Evolutionary conservation across 2,888 invertebrate genomes (phyloP).

Genomic region (Tinea semifulvella): DNA sequence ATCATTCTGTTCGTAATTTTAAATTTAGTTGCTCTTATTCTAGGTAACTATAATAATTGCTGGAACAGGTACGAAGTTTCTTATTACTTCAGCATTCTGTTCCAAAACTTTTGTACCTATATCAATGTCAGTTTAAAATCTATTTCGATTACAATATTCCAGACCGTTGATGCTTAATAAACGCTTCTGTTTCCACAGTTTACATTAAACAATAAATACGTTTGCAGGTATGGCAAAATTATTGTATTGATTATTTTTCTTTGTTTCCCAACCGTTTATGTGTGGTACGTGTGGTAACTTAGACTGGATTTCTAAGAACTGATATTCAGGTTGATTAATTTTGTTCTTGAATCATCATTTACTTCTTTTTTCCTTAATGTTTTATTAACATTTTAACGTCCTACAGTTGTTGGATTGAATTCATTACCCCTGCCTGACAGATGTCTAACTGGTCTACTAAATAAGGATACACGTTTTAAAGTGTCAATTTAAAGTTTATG

Average conservation of each 20-base stretch:
- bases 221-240: not conserved
- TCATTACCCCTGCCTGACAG: too few relatives aligned
- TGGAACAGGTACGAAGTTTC: slow-evolving; percentile 1
- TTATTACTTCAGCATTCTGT: not conserved
- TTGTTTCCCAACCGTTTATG: not conserved
- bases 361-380: not conserved
- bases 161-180: not conserved
- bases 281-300: not conserved
- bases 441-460: not conserved
- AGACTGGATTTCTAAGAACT: slow-evolving; percentile 7
- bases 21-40: slow-evolving; percentile 7
- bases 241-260: not conserved
- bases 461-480: not conserved
- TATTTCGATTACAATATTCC: slow-evolving; percentile 6
- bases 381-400: not conserved
- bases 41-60: not conserved
- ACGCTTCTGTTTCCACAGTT: not conserved
- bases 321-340: slow-evolving; percentile 6
- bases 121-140: slow-evolving; percentile 9
- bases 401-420: too few relatives aligned
- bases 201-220: not conserved
- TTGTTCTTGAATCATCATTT: not conserved
- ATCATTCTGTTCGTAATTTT: slow-evolving; percentile 1
- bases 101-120: slow-evolving; percentile 1
- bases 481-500: not conserved